Percentiles rank a stretch among this genome's conserved stretches.
These are phyloP conservation scores for Andricus quercusramuli DNA, from an alignment of 2,888 invertebrate species.

Conservation along the genomic window DNA sequence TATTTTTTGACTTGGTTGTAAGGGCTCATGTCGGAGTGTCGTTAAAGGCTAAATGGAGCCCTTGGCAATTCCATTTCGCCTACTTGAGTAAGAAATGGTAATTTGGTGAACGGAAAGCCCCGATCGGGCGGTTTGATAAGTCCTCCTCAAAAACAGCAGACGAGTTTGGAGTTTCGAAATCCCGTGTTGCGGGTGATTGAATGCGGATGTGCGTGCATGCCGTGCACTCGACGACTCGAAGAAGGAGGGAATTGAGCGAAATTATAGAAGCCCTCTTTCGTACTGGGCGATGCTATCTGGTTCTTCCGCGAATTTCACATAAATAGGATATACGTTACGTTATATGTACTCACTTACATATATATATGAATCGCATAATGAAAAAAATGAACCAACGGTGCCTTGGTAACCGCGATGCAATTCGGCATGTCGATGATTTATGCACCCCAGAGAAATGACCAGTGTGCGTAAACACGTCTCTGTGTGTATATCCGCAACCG, in stretches of 20 bases:
- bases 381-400: conserved; percentile 45
- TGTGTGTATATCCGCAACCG: conserved; percentile 1
- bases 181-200: conserved; percentile 68
- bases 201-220: conserved; percentile 75
- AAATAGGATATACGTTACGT: conserved; percentile 58
- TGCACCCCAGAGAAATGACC: conserved; percentile 60
- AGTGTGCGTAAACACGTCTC: neutral
- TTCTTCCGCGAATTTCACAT: conserved; percentile 71
- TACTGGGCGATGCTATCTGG: conserved; percentile 68
- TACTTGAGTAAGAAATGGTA: conserved; percentile 39
- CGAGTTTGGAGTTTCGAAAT: conserved; percentile 55
- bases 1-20: neutral
- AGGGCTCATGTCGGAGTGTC: conserved; percentile 41
- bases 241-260: conserved; percentile 69
- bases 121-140: conserved; percentile 36
- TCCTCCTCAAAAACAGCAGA: conserved; percentile 43
- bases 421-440: conserved; percentile 68
- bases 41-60: conserved; percentile 38
- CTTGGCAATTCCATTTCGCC: conserved; percentile 38
- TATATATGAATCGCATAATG: conserved; percentile 3
- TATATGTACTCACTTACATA: conserved; percentile 17
- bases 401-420: conserved; percentile 55
- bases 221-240: conserved; percentile 62
- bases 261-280: conserved; percentile 73
- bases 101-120: conserved; percentile 35